phyloP scores from a whole-genome alignment of 2,888 invertebrate species.

The Apomyelois bistriatella region DNA sequence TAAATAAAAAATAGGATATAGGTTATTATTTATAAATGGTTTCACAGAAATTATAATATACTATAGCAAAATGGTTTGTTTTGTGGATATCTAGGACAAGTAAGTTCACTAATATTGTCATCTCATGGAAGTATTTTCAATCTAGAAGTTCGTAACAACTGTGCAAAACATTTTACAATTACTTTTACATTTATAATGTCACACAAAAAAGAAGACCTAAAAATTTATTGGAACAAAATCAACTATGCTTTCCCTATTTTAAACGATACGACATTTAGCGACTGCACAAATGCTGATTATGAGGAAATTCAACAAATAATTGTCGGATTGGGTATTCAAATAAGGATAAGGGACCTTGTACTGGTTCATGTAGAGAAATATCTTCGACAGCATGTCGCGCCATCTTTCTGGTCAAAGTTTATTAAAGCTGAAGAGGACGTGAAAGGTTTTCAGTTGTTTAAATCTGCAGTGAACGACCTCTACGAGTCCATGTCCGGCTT shows the following conservation, averaged over 20 bases:
- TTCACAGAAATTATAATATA: no score
- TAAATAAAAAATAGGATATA: no score
- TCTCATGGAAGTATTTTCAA: no score
- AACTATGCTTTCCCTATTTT: constrained; percentile 70
- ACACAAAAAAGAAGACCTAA: constrained; percentile 50
- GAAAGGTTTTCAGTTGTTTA: constrained; percentile 83
- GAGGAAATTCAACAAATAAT: constrained; percentile 66
- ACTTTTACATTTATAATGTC: constrained; percentile 36
- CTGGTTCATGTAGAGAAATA: constrained; percentile 78
- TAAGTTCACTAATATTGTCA: no score
- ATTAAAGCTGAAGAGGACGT: constrained; percentile 70
- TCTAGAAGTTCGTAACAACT: no score
- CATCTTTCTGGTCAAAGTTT: constrained; percentile 84
- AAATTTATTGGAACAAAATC: constrained; percentile 67
- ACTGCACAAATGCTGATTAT: constrained; percentile 58
- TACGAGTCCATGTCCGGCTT: constrained; percentile 79
- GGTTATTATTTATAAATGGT: no score
- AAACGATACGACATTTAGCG: constrained; percentile 56
- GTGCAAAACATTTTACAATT: no score
- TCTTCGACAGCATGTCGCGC: constrained; percentile 80
- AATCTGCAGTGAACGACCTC: constrained; percentile 83
- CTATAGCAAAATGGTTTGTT: no score
- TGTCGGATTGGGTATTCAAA: constrained; percentile 54
- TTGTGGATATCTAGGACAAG: no score
- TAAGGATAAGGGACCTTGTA: constrained; percentile 63